Percentiles rank a stretch among this genome's conserved stretches.
These are phyloP conservation scores for Lepisosteus osseus DNA, from an alignment of 2,113 vertebrate genomes.

Conservation along the genomic window DNA sequence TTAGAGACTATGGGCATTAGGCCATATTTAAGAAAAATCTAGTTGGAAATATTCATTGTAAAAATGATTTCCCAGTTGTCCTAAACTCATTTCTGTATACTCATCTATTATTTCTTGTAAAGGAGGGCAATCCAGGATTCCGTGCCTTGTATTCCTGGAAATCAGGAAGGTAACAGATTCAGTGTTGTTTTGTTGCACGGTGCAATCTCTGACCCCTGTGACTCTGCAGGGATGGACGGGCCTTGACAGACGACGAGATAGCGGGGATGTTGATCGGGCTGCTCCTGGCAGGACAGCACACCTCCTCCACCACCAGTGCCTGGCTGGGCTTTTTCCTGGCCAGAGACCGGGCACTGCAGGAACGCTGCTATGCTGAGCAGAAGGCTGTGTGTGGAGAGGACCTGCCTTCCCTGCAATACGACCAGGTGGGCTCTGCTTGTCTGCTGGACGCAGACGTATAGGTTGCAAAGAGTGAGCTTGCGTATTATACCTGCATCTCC, in stretches of 20 bases:
- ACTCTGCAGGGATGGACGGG: slow-evolving; percentile 71
- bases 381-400: slow-evolving; percentile 78
- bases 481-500: no score
- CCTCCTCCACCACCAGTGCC: slow-evolving; percentile 91
- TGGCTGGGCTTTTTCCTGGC: slow-evolving; percentile 96
- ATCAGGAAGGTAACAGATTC: no score
- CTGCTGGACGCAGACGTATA: no score
- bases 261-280: slow-evolving; percentile 91
- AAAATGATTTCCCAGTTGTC: no score
- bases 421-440: slow-evolving; percentile 71
- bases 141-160: no score
- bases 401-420: slow-evolving; percentile 73
- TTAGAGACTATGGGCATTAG: no score
- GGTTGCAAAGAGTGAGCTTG: no score
- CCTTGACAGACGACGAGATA: slow-evolving; percentile 77
- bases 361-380: slow-evolving; percentile 84
- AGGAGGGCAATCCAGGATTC: neutral
- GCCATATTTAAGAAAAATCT: no score
- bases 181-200: no score
- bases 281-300: slow-evolving; percentile 92
- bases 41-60: no score
- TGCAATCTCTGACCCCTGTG: neutral
- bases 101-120: neutral
- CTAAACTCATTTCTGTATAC: no score
- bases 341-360: slow-evolving; percentile 74